Evolutionary conservation across 2,797 vertebrate species (phyloP), one percentile per base, ranked within the genome.

Genomic region (Paedocypris micromegethes): DNA sequence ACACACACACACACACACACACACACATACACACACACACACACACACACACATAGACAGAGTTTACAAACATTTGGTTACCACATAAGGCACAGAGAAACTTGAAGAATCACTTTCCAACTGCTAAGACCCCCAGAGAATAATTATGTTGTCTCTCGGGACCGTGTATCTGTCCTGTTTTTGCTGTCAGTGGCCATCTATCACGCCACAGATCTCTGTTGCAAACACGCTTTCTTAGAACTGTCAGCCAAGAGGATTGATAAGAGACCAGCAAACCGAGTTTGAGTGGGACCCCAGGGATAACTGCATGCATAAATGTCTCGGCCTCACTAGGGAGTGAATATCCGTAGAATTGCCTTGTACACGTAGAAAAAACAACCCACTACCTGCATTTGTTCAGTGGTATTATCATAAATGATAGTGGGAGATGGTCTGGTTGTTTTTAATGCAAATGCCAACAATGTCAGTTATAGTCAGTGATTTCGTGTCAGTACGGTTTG

Each of bases 241-340:
- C 50, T 54, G 52, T 45, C 72, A 74, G 66, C 49, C 48, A 47
- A 66, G 54, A 56, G 50, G 62, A 66, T 64, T 66, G 68, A 65
- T 74, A 81, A 84, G 76, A 72, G 72, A 38, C 9, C 55, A 56
- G 76, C 56, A 77, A 81, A 78, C 54, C 37, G 72, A 66, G 56
- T 65, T 55, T 72, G 64, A 58, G 49, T 58, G 39, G 39, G 46
- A 58, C 71, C 80, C 78, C 72, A 0, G 45, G 75, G 82, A 80
- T 71, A 64, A 4, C 9, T 51, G 55, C 49, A 75, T 58, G 58
- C 40, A 42, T 57, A 69, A 48, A 60, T 65, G 73, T 57, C 0
- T 66, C 72, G 66, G 58, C 9, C 76, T 79, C 82, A 85, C 80
- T 86, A 83, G 84, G 82, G 80, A 72, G 83, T 85, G 77, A 82